Conservation (phyloP, 2,888 invertebrate genomes). For the Pristionchus arcanus region DNA sequence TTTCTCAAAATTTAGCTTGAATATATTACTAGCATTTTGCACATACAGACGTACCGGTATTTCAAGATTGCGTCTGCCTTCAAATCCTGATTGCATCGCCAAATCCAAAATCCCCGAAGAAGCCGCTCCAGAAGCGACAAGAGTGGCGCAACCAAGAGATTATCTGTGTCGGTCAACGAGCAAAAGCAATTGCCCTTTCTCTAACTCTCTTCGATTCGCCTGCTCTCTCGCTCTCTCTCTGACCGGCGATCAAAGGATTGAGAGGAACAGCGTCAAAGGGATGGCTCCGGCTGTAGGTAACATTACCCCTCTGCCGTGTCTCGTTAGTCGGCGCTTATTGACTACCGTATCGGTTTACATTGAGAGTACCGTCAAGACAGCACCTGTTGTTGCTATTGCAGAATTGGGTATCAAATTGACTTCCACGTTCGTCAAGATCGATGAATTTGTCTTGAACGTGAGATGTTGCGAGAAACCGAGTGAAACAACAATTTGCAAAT, state of each 20-base stretch:
- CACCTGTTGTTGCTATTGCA: not conserved
- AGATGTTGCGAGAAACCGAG: too few species aligned
- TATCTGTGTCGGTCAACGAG: not conserved
- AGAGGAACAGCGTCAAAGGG: not conserved
- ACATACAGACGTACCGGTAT: too few species aligned
- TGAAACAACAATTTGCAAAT: too few species aligned
- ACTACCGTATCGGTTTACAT: conserved; percentile 2
- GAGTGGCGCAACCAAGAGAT: not conserved
- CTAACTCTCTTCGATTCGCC: not conserved
- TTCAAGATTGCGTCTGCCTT: not conserved
- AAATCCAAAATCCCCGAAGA: not conserved
- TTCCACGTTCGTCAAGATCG: too few species aligned
- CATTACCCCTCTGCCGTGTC: not conserved
- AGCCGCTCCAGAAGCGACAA: not conserved
- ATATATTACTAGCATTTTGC: too few species aligned
- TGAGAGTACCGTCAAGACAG: not conserved
- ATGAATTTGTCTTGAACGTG: too few species aligned
- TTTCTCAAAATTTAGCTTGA: too few species aligned
- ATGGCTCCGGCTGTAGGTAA: not conserved
- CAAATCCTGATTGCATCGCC: not conserved
- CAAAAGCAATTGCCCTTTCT: not conserved
- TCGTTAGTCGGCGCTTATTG: not conserved
- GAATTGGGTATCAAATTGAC: too few species aligned
- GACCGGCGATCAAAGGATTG: not conserved
- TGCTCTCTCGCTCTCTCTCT: not conserved